A percentile compares a stretch with the other conserved stretches of the same genome.
Conservation (phyloP, 2,113 vertebrate species). For the Notothenia rossii region DNA sequence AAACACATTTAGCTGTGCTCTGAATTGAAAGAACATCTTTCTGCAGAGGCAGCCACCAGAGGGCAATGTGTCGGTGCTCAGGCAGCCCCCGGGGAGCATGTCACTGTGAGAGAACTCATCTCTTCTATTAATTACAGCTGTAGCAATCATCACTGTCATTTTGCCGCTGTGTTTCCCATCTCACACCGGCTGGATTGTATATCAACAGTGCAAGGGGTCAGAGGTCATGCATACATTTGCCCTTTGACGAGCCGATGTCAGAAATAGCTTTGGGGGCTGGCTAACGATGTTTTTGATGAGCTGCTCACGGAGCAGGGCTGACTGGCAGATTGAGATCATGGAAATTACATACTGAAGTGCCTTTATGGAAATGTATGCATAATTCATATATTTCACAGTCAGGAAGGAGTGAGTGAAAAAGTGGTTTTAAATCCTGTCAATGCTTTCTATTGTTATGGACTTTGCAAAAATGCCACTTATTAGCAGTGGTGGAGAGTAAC, state of each 20-base stretch:
- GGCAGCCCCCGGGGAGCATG: neutral
- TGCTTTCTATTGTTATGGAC: neutral
- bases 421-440: neutral
- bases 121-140: slow-evolving; percentile 27
- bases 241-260: slow-evolving; percentile 55
- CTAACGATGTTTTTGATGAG: slow-evolving; percentile 69
- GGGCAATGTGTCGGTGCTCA: slow-evolving; percentile 64
- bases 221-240: slow-evolving; percentile 41
- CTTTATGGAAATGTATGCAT: slow-evolving; percentile 59
- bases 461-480: slow-evolving; percentile 7
- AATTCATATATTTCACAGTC: slow-evolving; percentile 45
- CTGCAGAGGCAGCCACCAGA: slow-evolving; percentile 58
- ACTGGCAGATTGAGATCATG: slow-evolving; percentile 77
- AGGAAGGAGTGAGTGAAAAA: neutral
- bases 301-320: slow-evolving; percentile 23
- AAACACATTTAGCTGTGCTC: neutral
- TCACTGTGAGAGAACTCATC: slow-evolving; percentile 27
- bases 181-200: neutral
- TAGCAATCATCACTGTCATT: slow-evolving; percentile 24
- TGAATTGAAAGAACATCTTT: slow-evolving; percentile 6
- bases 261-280: slow-evolving; percentile 35
- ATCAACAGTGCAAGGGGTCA: slow-evolving; percentile 30
- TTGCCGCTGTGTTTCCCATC: neutral
- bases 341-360: slow-evolving; percentile 61
- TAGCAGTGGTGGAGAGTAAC: too few species aligned